Evolutionary conservation across 2,113 vertebrate genomes (phyloP).

Genomic region (Bostrychus sinensis): DNA sequence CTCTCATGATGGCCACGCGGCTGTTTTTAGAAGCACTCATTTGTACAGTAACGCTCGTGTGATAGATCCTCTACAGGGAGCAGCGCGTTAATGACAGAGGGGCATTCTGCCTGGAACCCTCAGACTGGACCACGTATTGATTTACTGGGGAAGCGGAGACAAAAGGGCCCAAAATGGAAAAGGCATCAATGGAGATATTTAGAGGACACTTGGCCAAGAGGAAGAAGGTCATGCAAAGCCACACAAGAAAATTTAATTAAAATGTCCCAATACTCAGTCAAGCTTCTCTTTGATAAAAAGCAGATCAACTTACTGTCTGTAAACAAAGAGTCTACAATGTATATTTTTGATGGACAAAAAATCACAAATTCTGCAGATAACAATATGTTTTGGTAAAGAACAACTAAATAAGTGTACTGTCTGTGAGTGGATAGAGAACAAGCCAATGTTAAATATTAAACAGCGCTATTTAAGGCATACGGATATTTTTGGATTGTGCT

Average conservation of each 20-base stretch:
- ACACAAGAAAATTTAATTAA: background rate
- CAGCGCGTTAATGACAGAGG: slow-evolving; percentile 28
- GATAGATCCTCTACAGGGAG: slow-evolving; percentile 37
- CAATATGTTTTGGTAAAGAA: no score
- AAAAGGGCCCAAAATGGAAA: slow-evolving; percentile 40
- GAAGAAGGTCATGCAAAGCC: slow-evolving; percentile 6
- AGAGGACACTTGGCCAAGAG: slow-evolving; percentile 4
- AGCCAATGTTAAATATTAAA: no score
- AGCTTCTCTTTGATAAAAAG: background rate
- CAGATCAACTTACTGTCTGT: background rate
- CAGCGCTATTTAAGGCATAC: no score
- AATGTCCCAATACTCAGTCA: background rate
- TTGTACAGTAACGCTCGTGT: slow-evolving; percentile 40
- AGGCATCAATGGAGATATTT: slow-evolving; percentile 36
- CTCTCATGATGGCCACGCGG: slow-evolving; percentile 50
- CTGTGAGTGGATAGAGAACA: no score
- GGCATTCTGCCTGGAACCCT: slow-evolving; percentile 38
- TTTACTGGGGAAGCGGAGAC: slow-evolving; percentile 37
- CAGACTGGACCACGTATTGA: slow-evolving; percentile 58
- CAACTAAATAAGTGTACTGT: no score
- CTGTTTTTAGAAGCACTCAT: slow-evolving; percentile 62
- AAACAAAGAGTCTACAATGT: background rate
- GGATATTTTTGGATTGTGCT: no score
- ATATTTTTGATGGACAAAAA: background rate
- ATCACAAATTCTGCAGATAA: background rate